Evolutionary conservation across 2,888 invertebrate genomes (phyloP), one percentile per base, ranked within the genome.

Genomic region (Belgica antarctica): DNA sequence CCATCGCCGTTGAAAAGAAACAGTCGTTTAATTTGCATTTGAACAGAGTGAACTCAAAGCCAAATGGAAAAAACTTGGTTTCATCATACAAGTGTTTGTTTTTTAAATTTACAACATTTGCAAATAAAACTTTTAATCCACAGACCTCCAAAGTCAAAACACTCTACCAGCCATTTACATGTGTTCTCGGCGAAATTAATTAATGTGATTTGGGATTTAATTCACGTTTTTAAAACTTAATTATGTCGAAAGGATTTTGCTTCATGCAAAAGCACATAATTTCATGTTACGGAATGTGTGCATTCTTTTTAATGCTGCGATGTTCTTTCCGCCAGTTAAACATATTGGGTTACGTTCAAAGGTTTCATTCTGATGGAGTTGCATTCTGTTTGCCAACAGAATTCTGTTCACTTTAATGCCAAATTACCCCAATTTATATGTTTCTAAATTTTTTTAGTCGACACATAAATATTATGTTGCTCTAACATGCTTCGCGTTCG

Each of bases 211-310:
- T 62, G 36, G 36, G 10, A 62, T 62, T 62, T 62, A 10, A 62
- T 62, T 62, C 62, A 62, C 62, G 62, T 62, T 62, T 62, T 34
- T 36, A 7, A 34, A 62, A 22, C 34, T 62, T 36, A 62, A 62
- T 36, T 36, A 36, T 19, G 62, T 62, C 12, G 34, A 27, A n/a
- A n/a, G n/a, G n/a, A n/a, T n/a, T 31, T 31, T 31, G 5, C 34
- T 31, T 31, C 34, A 31, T 31, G 34, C 34, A 31, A 12, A 31
- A 31, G 34, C 34, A 31, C 12, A 31, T 8, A 31, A 8, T 31
- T 31, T 31, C 5, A 31, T 31, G 34, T 31, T 8, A 31, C 34
- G 34, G 34, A 31, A 31, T 31, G 34, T 31, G 34, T 31, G 34
- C 34, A 31, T 5, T 31, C 12, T 31, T 31, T 31, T 12, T 31